A percentile compares a stretch with the other conserved stretches of the same genome.
These are phyloP conservation scores for Biston betularia DNA, from an alignment of 2,888 invertebrate genomes.

Conservation along the genomic window DNA sequence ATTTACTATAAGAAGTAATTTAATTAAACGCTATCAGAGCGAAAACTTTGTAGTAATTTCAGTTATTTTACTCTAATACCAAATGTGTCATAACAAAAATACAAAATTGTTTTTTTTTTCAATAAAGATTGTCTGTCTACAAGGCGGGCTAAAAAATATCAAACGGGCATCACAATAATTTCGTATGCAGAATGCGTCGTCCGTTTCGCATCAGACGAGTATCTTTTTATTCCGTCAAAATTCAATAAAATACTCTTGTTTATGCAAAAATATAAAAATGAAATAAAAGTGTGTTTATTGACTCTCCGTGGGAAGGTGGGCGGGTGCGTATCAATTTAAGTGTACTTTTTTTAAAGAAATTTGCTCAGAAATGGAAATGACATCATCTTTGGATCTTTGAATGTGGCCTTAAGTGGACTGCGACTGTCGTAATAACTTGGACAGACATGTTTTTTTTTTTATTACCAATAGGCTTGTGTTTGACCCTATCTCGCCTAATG, in stretches of 20 bases:
- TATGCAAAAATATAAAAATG: conserved; percentile 23
- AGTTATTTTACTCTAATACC: no score
- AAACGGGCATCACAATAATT: conserved; percentile 2
- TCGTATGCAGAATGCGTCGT: conserved; percentile 30
- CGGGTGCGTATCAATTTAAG: neutral
- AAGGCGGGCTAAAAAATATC: conserved; percentile 7
- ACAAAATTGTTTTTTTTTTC: neutral
- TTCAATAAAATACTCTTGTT: conserved; percentile 25
- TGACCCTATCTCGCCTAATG: no score
- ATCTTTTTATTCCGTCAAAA: conserved; percentile 25
- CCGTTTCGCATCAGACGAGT: conserved; percentile 10
- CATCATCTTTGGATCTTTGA: neutral
- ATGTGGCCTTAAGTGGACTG: neutral
- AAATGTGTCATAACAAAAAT: neutral
- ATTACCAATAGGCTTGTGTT: neutral
- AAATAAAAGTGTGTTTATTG: conserved; percentile 6
- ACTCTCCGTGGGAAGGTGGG: conserved; percentile 9
- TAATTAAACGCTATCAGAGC: no score
- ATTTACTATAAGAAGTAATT: no score
- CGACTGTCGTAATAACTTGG: no score
- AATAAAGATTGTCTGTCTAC: conserved; percentile 1
- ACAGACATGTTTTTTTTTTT: neutral
- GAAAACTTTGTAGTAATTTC: no score
- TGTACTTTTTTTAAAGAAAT: neutral
- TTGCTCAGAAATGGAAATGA: conserved; percentile 7